Conservation (phyloP, 2,888 invertebrate genomes). For the Blera fallax region DNA sequence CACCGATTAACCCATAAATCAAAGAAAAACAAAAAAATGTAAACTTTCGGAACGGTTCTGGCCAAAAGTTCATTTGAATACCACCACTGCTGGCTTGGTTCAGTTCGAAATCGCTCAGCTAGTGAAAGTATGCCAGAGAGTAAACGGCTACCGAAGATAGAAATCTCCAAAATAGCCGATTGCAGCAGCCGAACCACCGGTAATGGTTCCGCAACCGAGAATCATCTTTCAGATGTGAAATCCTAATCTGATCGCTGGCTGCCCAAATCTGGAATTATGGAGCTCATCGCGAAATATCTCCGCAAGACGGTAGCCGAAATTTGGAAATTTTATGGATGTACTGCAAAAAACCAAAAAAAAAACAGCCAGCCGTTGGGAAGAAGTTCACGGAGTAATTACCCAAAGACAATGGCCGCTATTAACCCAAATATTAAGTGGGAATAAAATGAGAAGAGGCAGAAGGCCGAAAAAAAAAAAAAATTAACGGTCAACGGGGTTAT, state of each 20-base stretch:
- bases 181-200: slow-evolving; percentile 28
- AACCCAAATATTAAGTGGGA: slow-evolving; percentile 66
- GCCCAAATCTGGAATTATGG: slow-evolving; percentile 1
- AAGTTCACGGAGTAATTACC: slow-evolving; percentile 60
- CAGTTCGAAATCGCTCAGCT: background rate
- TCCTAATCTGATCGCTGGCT: slow-evolving; percentile 19
- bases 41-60: slow-evolving; percentile 58
- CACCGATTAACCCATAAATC: slow-evolving; percentile 69
- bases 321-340: slow-evolving; percentile 35
- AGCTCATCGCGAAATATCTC: slow-evolving; percentile 26
- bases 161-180: slow-evolving; percentile 47
- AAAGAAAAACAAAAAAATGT: slow-evolving; percentile 34
- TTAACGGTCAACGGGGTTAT: slow-evolving; percentile 65
- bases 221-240: background rate
- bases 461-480: background rate
- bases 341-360: slow-evolving; percentile 48
- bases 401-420: slow-evolving; percentile 68
- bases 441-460: slow-evolving; percentile 5
- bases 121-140: slow-evolving; percentile 67
- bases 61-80: slow-evolving; percentile 61
- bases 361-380: background rate
- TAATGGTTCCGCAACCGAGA: slow-evolving; percentile 37
- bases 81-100: background rate
- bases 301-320: slow-evolving; percentile 21
- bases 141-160: slow-evolving; percentile 49